These are phyloP conservation scores for Orthonevra nobilis DNA, from an alignment of 2,888 invertebrate species.

Conservation along the genomic window DNA sequence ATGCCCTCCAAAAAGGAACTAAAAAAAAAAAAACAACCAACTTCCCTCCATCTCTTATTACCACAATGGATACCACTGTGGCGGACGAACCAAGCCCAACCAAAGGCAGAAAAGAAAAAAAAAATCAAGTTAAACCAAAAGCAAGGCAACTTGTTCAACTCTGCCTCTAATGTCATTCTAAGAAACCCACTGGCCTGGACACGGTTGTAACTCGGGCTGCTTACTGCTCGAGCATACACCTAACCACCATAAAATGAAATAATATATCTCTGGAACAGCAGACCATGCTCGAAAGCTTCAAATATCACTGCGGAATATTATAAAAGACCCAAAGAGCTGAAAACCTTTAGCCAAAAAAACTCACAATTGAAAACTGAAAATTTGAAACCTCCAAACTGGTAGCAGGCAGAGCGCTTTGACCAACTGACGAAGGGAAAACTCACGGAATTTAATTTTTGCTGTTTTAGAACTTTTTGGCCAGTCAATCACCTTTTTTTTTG, in stretches of 20 bases:
- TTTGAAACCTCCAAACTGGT: too few species aligned
- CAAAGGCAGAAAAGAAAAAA: not conserved
- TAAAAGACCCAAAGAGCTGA: slow-evolving; percentile 13
- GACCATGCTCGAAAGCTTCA: slow-evolving; percentile 45
- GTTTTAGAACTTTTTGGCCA: slow-evolving; percentile 66
- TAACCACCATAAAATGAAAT: slow-evolving; percentile 34
- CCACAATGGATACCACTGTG: slow-evolving; percentile 10
- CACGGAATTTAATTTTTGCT: slow-evolving; percentile 54
- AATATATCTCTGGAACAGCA: slow-evolving; percentile 24
- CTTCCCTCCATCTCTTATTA: slow-evolving; percentile 43
- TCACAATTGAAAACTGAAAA: slow-evolving; percentile 16
- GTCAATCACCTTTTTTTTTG: slow-evolving; percentile 64
- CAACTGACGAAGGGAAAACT: slow-evolving; percentile 42
- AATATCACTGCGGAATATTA: slow-evolving; percentile 53
- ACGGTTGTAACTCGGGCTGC: slow-evolving; percentile 3
- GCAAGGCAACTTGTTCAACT: slow-evolving; percentile 12
- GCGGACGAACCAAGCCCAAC: not conserved
- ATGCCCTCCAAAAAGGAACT: not conserved
- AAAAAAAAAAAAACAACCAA: not conserved
- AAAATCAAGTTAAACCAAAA: slow-evolving; percentile 9
- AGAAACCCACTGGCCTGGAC: slow-evolving; percentile 37
- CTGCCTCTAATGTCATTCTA: slow-evolving; percentile 46
- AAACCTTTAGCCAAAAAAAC: slow-evolving; percentile 1
- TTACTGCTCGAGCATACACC: slow-evolving; percentile 4
- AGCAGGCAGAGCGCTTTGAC: not conserved